These are phyloP conservation scores for Sebastes taczanowskii DNA, from an alignment of 2,797 vertebrate species.

Conservation along the genomic window DNA sequence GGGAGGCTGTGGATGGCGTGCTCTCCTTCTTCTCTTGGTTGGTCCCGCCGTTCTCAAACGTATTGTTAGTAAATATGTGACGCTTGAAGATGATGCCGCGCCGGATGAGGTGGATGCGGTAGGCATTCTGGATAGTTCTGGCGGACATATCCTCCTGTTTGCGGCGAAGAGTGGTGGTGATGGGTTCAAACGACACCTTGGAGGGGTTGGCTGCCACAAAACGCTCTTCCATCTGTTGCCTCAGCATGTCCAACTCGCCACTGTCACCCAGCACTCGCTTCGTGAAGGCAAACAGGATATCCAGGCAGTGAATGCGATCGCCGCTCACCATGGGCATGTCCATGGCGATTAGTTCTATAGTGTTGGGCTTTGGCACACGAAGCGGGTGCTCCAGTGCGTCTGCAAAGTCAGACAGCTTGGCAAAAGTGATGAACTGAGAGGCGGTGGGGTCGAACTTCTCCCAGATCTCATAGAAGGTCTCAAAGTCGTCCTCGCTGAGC, in stretches of 20 bases:
- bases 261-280: conserved; percentile 98
- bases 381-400: conserved; percentile 96
- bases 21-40: conserved; percentile 96
- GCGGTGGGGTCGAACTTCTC: conserved; percentile 99
- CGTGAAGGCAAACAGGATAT: conserved; percentile 99
- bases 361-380: conserved; percentile 97
- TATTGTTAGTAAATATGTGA: conserved; percentile 81
- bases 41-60: conserved; percentile 92
- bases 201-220: conserved; percentile 99
- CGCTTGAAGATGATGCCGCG: conserved; percentile 91
- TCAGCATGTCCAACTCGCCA: conserved; percentile 96
- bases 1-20: conserved; percentile 97
- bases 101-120: conserved; percentile 88
- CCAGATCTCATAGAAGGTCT: conserved; percentile 99
- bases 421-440: conserved; percentile 98
- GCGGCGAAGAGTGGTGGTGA: conserved; percentile 97
- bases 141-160: conserved; percentile 97
- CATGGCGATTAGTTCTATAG: conserved; percentile 99
- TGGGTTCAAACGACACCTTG: conserved; percentile 99
- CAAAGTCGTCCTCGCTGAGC: conserved; percentile 98
- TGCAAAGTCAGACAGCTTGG: conserved; percentile 96
- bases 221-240: conserved; percentile 99
- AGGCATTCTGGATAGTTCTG: conserved; percentile 93
- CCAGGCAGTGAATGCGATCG: conserved; percentile 98
- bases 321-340: conserved; percentile 99